Percentiles rank a stretch among this genome's conserved stretches.
These are phyloP conservation scores for Petrophora chlorosata DNA, from an alignment of 2,888 invertebrate genomes.

Conservation along the genomic window DNA sequence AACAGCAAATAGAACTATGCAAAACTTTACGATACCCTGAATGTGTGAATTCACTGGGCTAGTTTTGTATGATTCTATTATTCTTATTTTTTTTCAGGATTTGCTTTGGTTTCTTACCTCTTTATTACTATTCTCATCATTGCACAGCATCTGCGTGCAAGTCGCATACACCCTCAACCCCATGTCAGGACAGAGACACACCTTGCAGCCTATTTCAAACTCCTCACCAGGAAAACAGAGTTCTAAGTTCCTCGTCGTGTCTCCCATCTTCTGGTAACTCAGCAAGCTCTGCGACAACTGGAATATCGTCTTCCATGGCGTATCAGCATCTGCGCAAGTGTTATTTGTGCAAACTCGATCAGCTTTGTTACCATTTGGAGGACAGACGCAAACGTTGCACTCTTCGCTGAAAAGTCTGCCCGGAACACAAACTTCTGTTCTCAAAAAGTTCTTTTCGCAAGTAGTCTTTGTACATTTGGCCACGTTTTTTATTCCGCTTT, in stretches of 20 bases:
- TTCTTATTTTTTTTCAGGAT: too few relatives aligned
- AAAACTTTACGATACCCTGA: too few relatives aligned
- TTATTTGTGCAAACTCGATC: slow-evolving; percentile 65
- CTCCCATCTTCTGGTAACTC: slow-evolving; percentile 42
- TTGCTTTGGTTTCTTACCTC: too few relatives aligned
- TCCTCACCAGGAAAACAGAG: slow-evolving; percentile 74
- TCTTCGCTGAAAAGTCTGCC: slow-evolving; percentile 68
- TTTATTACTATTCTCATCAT: slow-evolving; percentile 31
- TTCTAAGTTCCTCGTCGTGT: slow-evolving; percentile 53
- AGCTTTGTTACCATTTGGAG: slow-evolving; percentile 62
- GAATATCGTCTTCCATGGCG: slow-evolving; percentile 60
- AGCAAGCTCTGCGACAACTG: slow-evolving; percentile 55
- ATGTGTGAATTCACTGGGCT: too few relatives aligned
- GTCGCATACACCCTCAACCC: slow-evolving; percentile 65
- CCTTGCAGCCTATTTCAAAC: slow-evolving; percentile 66
- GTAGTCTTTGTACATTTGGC: slow-evolving; percentile 71
- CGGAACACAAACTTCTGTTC: slow-evolving; percentile 59
- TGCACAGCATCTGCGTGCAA: slow-evolving; percentile 57
- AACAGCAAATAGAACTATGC: too few relatives aligned
- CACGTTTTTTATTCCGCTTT: slow-evolving; percentile 68
- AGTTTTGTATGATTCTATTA: too few relatives aligned
- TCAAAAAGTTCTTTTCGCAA: slow-evolving; percentile 64
- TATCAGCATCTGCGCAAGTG: slow-evolving; percentile 51
- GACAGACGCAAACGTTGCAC: slow-evolving; percentile 76
- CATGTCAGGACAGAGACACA: slow-evolving; percentile 72